Percentiles rank a stretch among this genome's conserved stretches.
Conservation (phyloP, 2,113 vertebrate genomes). For the Stegastes partitus region DNA sequence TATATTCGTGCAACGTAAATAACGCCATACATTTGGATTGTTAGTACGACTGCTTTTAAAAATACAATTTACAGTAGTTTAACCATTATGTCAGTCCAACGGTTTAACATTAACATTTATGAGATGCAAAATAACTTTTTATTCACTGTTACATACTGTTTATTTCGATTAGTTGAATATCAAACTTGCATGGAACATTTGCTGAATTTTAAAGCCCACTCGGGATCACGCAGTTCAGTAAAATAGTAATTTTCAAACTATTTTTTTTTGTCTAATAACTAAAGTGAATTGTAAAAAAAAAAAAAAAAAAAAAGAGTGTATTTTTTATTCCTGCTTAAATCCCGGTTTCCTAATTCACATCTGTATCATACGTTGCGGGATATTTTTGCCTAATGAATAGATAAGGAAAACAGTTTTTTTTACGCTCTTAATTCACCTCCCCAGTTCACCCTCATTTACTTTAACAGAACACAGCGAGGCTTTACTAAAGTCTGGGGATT, state of each 20-base stretch:
- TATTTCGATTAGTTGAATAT: not conserved
- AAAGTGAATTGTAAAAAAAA: too few relatives aligned
- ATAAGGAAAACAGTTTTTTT: conserved; percentile 22
- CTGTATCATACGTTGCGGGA: not conserved
- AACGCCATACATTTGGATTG: not conserved
- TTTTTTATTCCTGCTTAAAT: too few relatives aligned
- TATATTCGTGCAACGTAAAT: not conserved
- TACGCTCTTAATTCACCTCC: conserved; percentile 14
- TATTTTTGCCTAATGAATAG: conserved; percentile 26
- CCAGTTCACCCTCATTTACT: conserved; percentile 57
- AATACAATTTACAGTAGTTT: too few relatives aligned
- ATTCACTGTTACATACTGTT: not conserved
- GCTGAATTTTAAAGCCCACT: not conserved
- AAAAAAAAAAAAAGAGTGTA: not conserved
- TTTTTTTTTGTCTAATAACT: not conserved
- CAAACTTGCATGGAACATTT: not conserved
- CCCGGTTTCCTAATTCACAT: not conserved
- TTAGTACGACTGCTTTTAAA: not conserved
- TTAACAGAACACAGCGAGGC: conserved; percentile 59
- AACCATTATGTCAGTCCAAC: too few relatives aligned
- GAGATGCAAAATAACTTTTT: too few relatives aligned
- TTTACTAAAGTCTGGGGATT: conserved; percentile 72
- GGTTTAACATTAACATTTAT: too few relatives aligned
- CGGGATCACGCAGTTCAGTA: not conserved
- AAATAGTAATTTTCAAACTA: not conserved